phyloP scores from a whole-genome alignment of 1,140 invertebrate species.

The Formica exsecta region DNA sequence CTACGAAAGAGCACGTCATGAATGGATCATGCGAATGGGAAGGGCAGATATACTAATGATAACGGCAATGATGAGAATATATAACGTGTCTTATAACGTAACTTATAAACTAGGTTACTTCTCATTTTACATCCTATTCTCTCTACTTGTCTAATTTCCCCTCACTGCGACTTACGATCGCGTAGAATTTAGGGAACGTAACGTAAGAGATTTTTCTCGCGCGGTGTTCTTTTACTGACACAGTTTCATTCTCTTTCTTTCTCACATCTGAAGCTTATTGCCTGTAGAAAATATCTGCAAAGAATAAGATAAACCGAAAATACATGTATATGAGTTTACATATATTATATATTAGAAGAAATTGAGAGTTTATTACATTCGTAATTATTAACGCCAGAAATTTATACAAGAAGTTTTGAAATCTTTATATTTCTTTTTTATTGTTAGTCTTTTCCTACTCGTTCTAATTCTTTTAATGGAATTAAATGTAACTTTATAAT shows the following conservation, averaged over 20 bases:
- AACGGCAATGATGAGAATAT: slow-evolving; percentile 74
- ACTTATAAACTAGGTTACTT: slow-evolving; percentile 70
- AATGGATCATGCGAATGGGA: slow-evolving; percentile 76
- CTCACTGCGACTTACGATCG: not conserved
- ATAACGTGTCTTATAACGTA: slow-evolving; percentile 69
- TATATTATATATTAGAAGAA: no score
- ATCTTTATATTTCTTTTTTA: no score
- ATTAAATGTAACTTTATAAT: not conserved
- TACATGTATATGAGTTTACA: no score
- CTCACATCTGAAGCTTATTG: not conserved
- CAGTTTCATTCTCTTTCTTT: not conserved
- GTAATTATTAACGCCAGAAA: not conserved
- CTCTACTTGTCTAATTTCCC: slow-evolving; percentile 67
- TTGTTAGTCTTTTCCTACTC: not conserved
- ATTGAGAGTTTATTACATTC: slow-evolving; percentile 20
- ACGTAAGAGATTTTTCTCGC: not conserved
- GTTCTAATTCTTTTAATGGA: not conserved
- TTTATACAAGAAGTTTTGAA: not conserved
- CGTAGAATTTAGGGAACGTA: slow-evolving; percentile 16
- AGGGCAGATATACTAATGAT: slow-evolving; percentile 75
- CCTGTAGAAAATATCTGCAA: not conserved
- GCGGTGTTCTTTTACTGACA: not conserved
- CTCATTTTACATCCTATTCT: slow-evolving; percentile 76
- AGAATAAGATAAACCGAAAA: slow-evolving; percentile 8
- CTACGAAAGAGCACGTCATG: slow-evolving; percentile 79